phyloP scores from a whole-genome alignment of 2,797 vertebrate species.

The Fundulus diaphanus region DNA sequence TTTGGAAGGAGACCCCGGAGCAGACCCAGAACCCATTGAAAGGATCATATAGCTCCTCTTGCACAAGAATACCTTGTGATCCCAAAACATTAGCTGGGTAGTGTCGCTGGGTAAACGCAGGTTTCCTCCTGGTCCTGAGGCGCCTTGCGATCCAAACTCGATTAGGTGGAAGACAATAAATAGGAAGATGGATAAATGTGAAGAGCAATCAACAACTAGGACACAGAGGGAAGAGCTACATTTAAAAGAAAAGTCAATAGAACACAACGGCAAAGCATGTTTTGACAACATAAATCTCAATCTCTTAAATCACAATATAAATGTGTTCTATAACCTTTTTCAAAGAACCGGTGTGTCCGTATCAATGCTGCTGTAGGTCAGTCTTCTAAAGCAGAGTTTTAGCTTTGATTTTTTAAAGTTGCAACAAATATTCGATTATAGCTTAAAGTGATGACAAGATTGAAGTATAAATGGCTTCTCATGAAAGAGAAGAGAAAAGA shows the following conservation, averaged over 20 bases:
- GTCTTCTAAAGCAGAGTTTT: background rate
- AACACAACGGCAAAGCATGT: background rate
- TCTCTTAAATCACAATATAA: too few relatives aligned
- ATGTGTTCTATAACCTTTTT: background rate
- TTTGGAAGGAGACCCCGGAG: too few relatives aligned
- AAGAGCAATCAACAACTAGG: background rate
- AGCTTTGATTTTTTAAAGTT: background rate
- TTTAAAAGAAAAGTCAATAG: background rate
- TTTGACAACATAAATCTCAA: background rate
- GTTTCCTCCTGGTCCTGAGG: background rate
- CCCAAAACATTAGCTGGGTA: too few relatives aligned
- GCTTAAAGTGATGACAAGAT: background rate
- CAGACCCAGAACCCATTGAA: too few relatives aligned
- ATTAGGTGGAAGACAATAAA: background rate
- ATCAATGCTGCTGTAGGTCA: background rate
- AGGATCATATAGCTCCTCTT: too few relatives aligned
- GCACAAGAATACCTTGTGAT: too few relatives aligned
- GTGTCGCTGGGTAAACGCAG: background rate
- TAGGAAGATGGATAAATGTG: background rate
- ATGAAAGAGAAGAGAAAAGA: slow-evolving; percentile 9
- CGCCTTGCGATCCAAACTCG: background rate
- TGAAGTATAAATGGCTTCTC: background rate
- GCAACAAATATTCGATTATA: background rate
- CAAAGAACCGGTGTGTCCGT: background rate
- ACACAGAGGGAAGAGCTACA: background rate